phyloP scores from a whole-genome alignment of 2,113 vertebrate species.

The Scomber japonicus region DNA sequence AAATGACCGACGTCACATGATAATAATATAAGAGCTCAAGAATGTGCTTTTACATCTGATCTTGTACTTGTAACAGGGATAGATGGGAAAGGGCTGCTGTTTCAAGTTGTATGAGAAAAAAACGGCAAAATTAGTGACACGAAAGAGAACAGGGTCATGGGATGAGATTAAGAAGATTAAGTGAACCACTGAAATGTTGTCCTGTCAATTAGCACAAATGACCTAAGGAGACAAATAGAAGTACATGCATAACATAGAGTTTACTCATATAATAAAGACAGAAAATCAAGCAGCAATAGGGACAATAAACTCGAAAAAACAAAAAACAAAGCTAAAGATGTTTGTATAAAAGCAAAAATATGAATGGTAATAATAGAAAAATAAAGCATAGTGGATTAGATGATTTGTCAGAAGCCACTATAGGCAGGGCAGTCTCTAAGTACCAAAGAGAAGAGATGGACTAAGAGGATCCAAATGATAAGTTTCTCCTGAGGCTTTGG shows the following conservation, averaged over 20 bases:
- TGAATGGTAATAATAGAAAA: conserved; percentile 38
- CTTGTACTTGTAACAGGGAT: conserved; percentile 13
- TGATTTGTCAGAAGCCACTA: conserved; percentile 12
- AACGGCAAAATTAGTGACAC: conserved; percentile 51
- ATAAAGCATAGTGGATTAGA: conserved; percentile 50
- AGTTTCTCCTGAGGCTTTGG: conserved; percentile 32
- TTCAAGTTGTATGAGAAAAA: conserved; percentile 40
- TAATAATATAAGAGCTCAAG: neutral
- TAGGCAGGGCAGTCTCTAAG: neutral
- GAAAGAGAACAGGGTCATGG: conserved; percentile 48
- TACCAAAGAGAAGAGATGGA: conserved; percentile 4
- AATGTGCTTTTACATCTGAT: conserved; percentile 53
- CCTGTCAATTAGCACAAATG: conserved; percentile 32
- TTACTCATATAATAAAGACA: conserved; percentile 18
- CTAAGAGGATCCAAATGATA: conserved; percentile 2
- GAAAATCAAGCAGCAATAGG: conserved; percentile 4
- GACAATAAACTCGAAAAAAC: conserved; percentile 2
- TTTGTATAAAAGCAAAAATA: conserved; percentile 4
- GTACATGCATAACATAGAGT: conserved; percentile 25
- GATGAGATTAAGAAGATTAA: conserved; percentile 60
- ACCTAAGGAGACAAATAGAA: conserved; percentile 15
- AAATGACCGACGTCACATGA: conserved; percentile 10
- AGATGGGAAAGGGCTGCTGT: neutral
- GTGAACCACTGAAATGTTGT: conserved; percentile 21
- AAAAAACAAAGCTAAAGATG: neutral